These are phyloP conservation scores for Ploceus nigricollis DNA, from an alignment of 2,113 vertebrate genomes.

Conservation along the genomic window DNA sequence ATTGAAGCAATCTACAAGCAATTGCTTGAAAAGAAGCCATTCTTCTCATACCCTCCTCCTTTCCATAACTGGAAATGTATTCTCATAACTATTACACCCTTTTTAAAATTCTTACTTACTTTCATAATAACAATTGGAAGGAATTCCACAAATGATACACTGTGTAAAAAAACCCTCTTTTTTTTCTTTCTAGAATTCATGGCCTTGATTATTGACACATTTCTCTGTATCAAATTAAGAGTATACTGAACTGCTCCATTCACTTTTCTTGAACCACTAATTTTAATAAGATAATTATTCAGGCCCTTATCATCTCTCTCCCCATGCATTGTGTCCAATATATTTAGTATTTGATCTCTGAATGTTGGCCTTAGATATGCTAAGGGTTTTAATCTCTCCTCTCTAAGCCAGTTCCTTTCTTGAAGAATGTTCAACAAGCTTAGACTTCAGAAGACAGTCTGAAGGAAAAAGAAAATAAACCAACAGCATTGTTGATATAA, in stretches of 20 bases:
- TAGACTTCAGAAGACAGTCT: background rate
- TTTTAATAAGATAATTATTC: background rate
- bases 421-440: background rate
- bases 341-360: background rate
- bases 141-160: background rate
- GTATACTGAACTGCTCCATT: background rate
- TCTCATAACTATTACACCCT: background rate
- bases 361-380: background rate
- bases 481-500: background rate
- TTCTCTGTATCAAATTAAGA: background rate
- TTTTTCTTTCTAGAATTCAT: background rate
- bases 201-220: background rate
- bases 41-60: background rate
- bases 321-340: background rate
- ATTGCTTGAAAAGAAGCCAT: background rate
- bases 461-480: background rate
- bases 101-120: background rate
- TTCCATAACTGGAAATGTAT: background rate
- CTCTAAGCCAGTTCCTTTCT: background rate
- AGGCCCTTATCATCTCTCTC: background rate
- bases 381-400: background rate
- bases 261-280: background rate
- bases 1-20: background rate
- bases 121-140: background rate
- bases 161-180: fast-evolving